Base-by-base conservation (phyloP, 2,113 vertebrate species). In the Carassius auratus region DNA sequence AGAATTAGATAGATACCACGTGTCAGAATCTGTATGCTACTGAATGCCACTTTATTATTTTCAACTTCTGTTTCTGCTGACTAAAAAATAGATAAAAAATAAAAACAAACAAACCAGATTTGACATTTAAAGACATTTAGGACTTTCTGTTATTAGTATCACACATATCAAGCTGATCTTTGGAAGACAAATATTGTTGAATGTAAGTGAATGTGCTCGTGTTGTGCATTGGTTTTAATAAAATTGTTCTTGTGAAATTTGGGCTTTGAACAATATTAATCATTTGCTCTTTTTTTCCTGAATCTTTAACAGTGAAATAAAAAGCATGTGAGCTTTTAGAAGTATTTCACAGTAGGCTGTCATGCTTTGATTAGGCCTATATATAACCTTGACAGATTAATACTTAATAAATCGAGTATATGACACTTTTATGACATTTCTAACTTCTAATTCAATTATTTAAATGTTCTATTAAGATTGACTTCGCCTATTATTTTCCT, bases 141-240 rank as follows among this genome's bases (percentile, higher is more conserved):
- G 38, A 38, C 5, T 6, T 81, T 88, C 23, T 78, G 76, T 87
- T 85, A 75, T 66, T 82, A 68, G 77, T 85, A 73, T 81, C 45
- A 84, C 77, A 26, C 57, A 86, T 84, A 82, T 86, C 71, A 75
- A 52, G 77, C 74, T 89, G 77, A 78, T 89, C 76, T 86, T 81
- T 84, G 76, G 66, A 76, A 86, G 85, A 88, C 79, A 59, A 75
- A 62, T 89, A 86, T 78, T 87, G 86, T 86, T 87, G 86, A 83
- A 89, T 89, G 88, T 89, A 88, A 84, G 84, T 86, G 30, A 30
- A 30, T 76, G 88, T 89, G 86, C 77, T 89, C 45, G 88, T 89
- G 84, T 68, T 87, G 88, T 89, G 88, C 71, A 87, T 86, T 89
- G 86, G 79, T 82, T 86, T 89, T 86, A 87, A 89, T 87, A 87